These are phyloP conservation scores for Choristoneura rosaceana DNA, from an alignment of 2,888 invertebrate genomes.

Conservation along the genomic window DNA sequence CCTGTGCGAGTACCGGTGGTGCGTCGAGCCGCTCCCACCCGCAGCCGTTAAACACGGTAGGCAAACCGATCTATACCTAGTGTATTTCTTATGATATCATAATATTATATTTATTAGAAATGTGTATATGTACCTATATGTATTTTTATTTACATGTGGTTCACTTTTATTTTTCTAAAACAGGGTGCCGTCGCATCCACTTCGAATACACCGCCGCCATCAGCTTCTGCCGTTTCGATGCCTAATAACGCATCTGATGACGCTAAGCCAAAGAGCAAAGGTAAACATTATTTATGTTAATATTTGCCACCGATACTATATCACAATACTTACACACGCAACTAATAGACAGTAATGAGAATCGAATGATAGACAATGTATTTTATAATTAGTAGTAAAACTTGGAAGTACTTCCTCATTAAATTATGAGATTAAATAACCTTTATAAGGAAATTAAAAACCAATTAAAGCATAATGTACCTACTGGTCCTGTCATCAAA, in stretches of 20 bases:
- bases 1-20: constrained; percentile 87
- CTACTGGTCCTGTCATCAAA: background rate
- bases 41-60: constrained; percentile 80
- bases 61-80: background rate
- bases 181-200: constrained; percentile 83
- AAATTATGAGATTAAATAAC: too few species aligned
- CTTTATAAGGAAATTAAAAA: constrained; percentile 4
- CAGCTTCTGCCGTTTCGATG: constrained; percentile 75
- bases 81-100: background rate
- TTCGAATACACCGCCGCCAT: constrained; percentile 79
- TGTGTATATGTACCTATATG: background rate
- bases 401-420: background rate
- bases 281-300: constrained; percentile 47
- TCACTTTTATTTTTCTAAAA: constrained; percentile 23
- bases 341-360: background rate
- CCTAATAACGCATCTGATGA: constrained; percentile 77
- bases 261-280: constrained; percentile 80
- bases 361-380: background rate
- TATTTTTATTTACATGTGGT: background rate
- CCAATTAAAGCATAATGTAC: background rate
- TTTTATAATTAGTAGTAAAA: background rate
- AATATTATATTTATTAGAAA: background rate
- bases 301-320: background rate
- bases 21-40: constrained; percentile 83
- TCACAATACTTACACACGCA: background rate